These are phyloP conservation scores for Porites australiensis DNA, from an alignment of 64 coral and sea anemone species.

Conservation along the genomic window DNA sequence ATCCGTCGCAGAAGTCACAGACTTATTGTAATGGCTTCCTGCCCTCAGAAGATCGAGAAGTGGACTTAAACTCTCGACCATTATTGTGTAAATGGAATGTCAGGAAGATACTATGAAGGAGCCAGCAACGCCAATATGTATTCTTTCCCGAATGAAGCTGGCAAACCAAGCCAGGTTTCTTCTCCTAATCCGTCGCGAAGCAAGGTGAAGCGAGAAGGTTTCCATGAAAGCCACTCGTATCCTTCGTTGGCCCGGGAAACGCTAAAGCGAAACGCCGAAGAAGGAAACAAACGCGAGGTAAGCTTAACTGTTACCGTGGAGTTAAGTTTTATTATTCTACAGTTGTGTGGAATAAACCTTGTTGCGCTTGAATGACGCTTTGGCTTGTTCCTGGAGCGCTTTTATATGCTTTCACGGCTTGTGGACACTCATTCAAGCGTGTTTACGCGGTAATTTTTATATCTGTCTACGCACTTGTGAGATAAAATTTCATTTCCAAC, in stretches of 20 bases:
- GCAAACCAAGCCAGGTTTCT: neutral
- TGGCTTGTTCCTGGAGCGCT: neutral
- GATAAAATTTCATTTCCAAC: no score
- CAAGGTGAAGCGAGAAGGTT: constrained; percentile 3
- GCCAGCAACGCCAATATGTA: constrained; percentile 26
- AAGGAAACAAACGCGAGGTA: constrained; percentile 43
- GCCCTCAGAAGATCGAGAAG: neutral
- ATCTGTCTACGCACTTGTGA: no score
- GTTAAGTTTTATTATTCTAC: neutral
- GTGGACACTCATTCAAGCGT: neutral
- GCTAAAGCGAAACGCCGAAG: constrained; percentile 34
- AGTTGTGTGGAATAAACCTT: neutral
- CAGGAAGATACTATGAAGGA: constrained; percentile 28
- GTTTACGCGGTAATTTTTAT: neutral
- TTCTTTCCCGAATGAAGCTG: constrained; percentile 4
- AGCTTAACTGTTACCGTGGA: neutral
- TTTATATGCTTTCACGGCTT: neutral
- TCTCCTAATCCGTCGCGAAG: constrained; percentile 10
- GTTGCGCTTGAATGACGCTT: neutral
- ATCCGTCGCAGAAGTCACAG: neutral
- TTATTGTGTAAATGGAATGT: constrained; percentile 44
- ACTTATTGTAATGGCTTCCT: constrained; percentile 25
- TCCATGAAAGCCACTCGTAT: constrained; percentile 11
- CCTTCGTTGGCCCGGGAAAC: constrained; percentile 22
- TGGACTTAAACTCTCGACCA: neutral